Evolutionary conservation across 1,140 invertebrate genomes (phyloP).

Genomic region (Carcinoscorpius rotundicauda): DNA sequence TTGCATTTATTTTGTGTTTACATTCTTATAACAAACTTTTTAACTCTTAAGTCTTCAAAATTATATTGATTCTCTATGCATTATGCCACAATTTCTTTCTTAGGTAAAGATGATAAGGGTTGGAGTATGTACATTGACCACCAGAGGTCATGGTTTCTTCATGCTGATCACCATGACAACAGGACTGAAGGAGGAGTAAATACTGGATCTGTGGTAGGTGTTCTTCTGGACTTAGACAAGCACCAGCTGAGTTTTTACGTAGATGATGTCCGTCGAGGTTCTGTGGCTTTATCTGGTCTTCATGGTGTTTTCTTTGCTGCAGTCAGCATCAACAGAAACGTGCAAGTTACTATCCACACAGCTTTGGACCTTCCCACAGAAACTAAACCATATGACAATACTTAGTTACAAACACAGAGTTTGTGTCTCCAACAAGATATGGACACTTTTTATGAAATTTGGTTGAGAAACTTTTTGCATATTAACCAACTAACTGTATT

Average conservation of each 20-base stretch:
- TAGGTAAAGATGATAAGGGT: constrained; percentile 95
- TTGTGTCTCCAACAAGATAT: too few relatives aligned
- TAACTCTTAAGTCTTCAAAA: too few relatives aligned
- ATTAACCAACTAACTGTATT: too few relatives aligned
- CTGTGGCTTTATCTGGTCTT: constrained; percentile 68
- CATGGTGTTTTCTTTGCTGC: constrained; percentile 92
- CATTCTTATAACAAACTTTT: too few relatives aligned
- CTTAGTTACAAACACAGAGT: too few relatives aligned
- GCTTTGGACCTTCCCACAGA: constrained; percentile 66
- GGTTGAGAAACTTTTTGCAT: too few relatives aligned
- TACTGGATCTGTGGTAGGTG: constrained; percentile 71
- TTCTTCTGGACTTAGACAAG: constrained; percentile 80
- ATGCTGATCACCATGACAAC: constrained; percentile 78
- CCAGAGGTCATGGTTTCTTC: constrained; percentile 85
- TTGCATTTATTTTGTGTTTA: too few relatives aligned
- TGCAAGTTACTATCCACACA: constrained; percentile 83
- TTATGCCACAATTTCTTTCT: too few relatives aligned
- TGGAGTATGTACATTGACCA: constrained; percentile 99
- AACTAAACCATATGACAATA: too few relatives aligned
- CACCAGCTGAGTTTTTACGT: constrained; percentile 86
- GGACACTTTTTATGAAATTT: too few relatives aligned
- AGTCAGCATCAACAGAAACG: constrained; percentile 88
- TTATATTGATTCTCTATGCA: too few relatives aligned
- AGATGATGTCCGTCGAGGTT: constrained; percentile 75
- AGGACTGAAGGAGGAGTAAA: constrained; percentile 79